Evolutionary conservation across 2,888 invertebrate species (phyloP).

Genomic region (Cerceris rybyensis): DNA sequence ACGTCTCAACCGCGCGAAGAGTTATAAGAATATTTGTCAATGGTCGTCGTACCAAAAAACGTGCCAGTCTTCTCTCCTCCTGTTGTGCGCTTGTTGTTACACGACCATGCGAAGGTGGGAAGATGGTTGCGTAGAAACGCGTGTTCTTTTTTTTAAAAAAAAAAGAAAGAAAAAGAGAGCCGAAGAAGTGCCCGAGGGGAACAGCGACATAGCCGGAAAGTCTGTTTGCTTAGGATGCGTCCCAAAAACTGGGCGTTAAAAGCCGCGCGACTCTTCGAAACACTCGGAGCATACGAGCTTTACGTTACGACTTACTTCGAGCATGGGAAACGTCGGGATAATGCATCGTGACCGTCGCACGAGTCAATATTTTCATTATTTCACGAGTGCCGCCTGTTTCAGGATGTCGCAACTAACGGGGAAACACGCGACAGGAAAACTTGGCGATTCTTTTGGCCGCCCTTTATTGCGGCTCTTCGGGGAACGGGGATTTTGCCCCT

Average conservation of each 20-base stretch:
- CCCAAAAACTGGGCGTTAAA: conserved; percentile 70
- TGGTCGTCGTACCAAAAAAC: conserved; percentile 47
- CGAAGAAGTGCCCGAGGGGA: neutral
- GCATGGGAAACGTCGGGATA: conserved; percentile 47
- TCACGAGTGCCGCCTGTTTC: conserved; percentile 26
- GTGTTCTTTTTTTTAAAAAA: conserved; percentile 10
- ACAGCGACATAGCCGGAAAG: conserved; percentile 46
- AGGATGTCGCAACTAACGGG: conserved; percentile 9
- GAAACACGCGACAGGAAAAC: conserved; percentile 17
- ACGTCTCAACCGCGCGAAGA: conserved; percentile 46
- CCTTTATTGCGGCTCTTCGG: neutral
- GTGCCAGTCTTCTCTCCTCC: conserved; percentile 21
- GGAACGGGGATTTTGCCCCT: neutral
- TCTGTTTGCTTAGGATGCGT: conserved; percentile 72
- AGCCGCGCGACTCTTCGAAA: conserved; percentile 61
- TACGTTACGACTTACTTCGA: conserved; percentile 29
- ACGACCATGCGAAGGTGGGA: conserved; percentile 26
- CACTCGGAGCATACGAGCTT: conserved; percentile 38
- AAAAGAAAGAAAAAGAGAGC: neutral
- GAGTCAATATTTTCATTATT: conserved; percentile 71
- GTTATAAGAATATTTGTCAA: conserved; percentile 71
- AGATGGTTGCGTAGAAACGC: conserved; percentile 20
- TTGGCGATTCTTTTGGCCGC: neutral
- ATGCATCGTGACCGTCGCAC: conserved; percentile 54
- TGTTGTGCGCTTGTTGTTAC: conserved; percentile 42